Evolutionary conservation across 1,140 invertebrate genomes (phyloP).

Genomic region (Eumeta japonica): DNA sequence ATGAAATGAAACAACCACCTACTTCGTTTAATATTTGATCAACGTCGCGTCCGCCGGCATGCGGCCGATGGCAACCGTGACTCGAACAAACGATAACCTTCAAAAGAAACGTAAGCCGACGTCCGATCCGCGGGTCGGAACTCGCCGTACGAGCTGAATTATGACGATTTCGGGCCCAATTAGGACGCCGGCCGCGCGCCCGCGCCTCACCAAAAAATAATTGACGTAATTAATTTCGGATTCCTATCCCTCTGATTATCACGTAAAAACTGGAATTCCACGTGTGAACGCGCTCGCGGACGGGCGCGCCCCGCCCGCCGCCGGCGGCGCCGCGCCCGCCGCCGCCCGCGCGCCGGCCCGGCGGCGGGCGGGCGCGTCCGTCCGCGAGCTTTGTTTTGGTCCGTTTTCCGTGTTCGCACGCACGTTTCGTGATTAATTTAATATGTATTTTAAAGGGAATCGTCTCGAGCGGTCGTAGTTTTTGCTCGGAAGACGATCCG

Average conservation of each 20-base stretch:
- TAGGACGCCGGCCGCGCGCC: conserved; percentile 14
- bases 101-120: too few relatives aligned
- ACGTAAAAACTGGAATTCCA: conserved; percentile 25
- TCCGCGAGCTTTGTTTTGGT: conserved; percentile 18
- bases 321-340: conserved; percentile 12
- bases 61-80: too few relatives aligned
- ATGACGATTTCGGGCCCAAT: conserved; percentile 14
- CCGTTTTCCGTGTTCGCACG: conserved; percentile 21
- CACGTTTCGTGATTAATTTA: conserved; percentile 39
- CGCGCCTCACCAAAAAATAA: conserved; percentile 19
- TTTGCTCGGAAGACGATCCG: too few relatives aligned
- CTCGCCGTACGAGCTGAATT: too few relatives aligned
- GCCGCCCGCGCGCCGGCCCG: conserved; percentile 8
- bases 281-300: conserved; percentile 10
- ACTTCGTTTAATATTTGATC: too few relatives aligned
- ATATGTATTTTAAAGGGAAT: too few relatives aligned
- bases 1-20: too few relatives aligned
- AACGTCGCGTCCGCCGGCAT: too few relatives aligned
- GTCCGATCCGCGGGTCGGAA: too few relatives aligned
- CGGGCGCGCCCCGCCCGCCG: too few relatives aligned
- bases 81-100: too few relatives aligned
- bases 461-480: too few relatives aligned
- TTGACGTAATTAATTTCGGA: conserved; percentile 35
- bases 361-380: conserved; percentile 13
- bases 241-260: conserved; percentile 25